phyloP scores from a whole-genome alignment of 1,140 invertebrate genomes.

The Drosophila aff. region DNA sequence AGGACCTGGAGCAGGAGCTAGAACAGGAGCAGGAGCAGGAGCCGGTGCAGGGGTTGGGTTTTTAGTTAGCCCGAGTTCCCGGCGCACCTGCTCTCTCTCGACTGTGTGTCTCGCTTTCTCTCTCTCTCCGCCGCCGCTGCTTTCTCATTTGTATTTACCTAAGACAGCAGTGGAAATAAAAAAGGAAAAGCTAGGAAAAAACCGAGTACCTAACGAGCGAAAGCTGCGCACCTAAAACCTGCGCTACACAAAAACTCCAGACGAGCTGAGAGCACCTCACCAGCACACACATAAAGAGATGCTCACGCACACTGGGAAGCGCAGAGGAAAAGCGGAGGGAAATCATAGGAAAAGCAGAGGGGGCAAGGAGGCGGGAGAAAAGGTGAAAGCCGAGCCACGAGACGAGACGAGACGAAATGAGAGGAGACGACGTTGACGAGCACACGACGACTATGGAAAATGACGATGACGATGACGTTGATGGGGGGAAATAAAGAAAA shows the following conservation, averaged over 20 bases:
- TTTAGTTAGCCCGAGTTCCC: slow-evolving; percentile 39
- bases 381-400: slow-evolving; percentile 71
- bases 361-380: slow-evolving; percentile 27
- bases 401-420: slow-evolving; percentile 58
- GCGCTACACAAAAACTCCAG: slow-evolving; percentile 73
- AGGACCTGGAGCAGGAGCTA: neutral
- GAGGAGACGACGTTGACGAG: slow-evolving; percentile 61
- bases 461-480: slow-evolving; percentile 45
- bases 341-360: neutral
- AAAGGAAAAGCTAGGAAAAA: slow-evolving; percentile 45
- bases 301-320: slow-evolving; percentile 31
- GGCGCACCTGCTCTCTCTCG: slow-evolving; percentile 66
- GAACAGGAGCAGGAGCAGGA: slow-evolving; percentile 1
- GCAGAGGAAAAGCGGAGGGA: slow-evolving; percentile 3
- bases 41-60: slow-evolving; percentile 21
- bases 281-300: slow-evolving; percentile 16
- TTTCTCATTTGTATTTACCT: slow-evolving; percentile 84
- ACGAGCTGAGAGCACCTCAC: slow-evolving; percentile 66
- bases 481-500: slow-evolving; percentile 18
- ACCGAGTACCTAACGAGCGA: slow-evolving; percentile 73
- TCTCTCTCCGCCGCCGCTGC: slow-evolving; percentile 38
- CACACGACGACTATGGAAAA: slow-evolving; percentile 45
- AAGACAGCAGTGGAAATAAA: slow-evolving; percentile 62
- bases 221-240: slow-evolving; percentile 71
- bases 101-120: slow-evolving; percentile 34